Evolutionary conservation across 1,140 invertebrate species (phyloP), one percentile per base, ranked within the genome.

Genomic region (Phocides pigmalion): DNA sequence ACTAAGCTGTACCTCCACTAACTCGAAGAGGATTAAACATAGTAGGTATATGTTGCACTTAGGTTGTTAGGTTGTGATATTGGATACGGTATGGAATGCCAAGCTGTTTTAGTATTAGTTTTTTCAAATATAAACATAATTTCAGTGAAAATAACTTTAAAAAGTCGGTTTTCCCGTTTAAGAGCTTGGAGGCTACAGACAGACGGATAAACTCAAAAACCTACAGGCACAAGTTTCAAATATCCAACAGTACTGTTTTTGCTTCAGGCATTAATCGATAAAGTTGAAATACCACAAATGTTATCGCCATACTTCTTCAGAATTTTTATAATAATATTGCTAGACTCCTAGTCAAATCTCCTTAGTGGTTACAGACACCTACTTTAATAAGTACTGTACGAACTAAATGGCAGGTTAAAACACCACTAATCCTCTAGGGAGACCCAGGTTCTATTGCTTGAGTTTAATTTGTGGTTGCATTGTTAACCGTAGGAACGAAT

Each of bases 401-500:
- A 56, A 56, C 39, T 58, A 44, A 20, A 44, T 25, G 39, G 22
- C 22, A 32, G 54, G 41, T 58, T 32, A 44, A 58, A 58, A 58
- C 39, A 58, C 54, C 17, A 41, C 15, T 22, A 16, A 46, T 32
- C 41, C 54, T n/a, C 22, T 19, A n/a, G 54, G 19, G 54, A 44
- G 49, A 3, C 14, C 35, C 37, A 39, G 39, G 54, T 58, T 58
- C 20, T 58, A 58, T 58, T 44, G 53, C 37, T 56, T 56, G 39
- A 22, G 39, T 58, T 58, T 58, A 58, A 58, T 58, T 58, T 58
- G 54, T 58, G 12, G 41, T 37, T 9, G 41, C 41, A 39, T 32
- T 58, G 54, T 58, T 15, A 32, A 9, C 54, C 41, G 17, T 41
- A 25, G 22, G 0, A 42, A 49, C 46, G 46, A 49, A 32, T 47